Conservation (phyloP, 1,140 invertebrate genomes). For the Drosophila punjabiensis region DNA sequence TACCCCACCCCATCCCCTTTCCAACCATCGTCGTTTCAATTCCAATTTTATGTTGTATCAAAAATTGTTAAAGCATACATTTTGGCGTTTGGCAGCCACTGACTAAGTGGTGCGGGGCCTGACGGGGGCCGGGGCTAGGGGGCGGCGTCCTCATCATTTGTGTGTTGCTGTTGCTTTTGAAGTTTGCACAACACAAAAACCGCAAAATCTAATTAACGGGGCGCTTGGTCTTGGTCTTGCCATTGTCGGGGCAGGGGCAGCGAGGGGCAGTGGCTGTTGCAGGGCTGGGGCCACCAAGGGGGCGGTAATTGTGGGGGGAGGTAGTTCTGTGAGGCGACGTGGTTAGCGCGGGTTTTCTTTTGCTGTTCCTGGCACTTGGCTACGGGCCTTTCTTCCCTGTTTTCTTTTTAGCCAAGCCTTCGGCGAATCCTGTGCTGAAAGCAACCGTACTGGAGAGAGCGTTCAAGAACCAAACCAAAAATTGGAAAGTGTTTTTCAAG, state of each 20-base stretch:
- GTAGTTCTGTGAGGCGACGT: constrained; percentile 53
- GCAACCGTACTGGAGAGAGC: constrained; percentile 3
- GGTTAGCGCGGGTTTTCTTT: constrained; percentile 61
- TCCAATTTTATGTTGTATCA: constrained; percentile 81
- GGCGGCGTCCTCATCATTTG: constrained; percentile 33
- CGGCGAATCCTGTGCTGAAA: neutral
- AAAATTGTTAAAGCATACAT: constrained; percentile 78
- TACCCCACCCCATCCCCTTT: too few relatives aligned
- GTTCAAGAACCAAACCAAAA: constrained; percentile 55
- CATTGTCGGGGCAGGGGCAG: constrained; percentile 36
- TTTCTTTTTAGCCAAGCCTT: constrained; percentile 21
- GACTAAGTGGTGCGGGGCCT: constrained; percentile 29
- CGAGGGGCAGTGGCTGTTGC: too few relatives aligned
- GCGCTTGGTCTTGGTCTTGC: constrained; percentile 72
- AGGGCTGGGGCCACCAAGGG: neutral
- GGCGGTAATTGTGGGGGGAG: constrained; percentile 25
- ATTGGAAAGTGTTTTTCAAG: constrained; percentile 62
- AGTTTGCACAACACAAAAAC: constrained; percentile 83
- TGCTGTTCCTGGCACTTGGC: constrained; percentile 69
- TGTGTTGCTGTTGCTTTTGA: constrained; percentile 75
- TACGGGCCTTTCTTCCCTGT: constrained; percentile 37
- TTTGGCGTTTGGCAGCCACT: constrained; percentile 74
- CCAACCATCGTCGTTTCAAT: constrained; percentile 45
- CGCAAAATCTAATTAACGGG: constrained; percentile 83
- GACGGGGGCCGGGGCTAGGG: neutral